Evolutionary conservation across 1,140 invertebrate genomes (phyloP).

Genomic region (Hydropsyche tenuis): DNA sequence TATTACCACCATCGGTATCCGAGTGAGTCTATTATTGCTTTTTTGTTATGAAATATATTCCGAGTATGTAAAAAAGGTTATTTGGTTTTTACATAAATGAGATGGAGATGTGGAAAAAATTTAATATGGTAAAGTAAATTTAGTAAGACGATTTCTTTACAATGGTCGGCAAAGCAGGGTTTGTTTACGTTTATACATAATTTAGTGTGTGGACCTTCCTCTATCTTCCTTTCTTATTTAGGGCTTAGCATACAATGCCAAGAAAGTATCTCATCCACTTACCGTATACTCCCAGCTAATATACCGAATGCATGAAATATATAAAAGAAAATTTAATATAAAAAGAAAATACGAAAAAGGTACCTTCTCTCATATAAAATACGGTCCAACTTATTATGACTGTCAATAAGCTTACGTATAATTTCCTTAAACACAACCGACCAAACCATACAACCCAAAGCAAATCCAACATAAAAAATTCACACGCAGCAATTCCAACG

Average conservation of each 20-base stretch:
- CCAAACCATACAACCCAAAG: too few relatives aligned
- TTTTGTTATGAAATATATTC: too few relatives aligned
- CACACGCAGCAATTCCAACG: too few relatives aligned
- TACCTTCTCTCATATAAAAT: too few relatives aligned
- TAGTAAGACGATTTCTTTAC: slow-evolving; percentile 13
- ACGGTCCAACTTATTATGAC: too few relatives aligned
- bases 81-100: not conserved
- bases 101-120: slow-evolving; percentile 8
- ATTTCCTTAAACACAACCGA: too few relatives aligned
- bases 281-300: not conserved
- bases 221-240: slow-evolving; percentile 21
- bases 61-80: too few relatives aligned
- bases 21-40: too few relatives aligned
- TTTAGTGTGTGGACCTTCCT: slow-evolving; percentile 26
- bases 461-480: too few relatives aligned
- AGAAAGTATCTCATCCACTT: slow-evolving; percentile 16
- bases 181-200: slow-evolving; percentile 26
- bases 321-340: not conserved
- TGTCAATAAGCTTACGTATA: too few relatives aligned
- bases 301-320: not conserved
- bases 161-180: slow-evolving; percentile 13
- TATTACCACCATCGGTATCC: too few relatives aligned
- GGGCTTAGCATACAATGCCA: slow-evolving; percentile 21
- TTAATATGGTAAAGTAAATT: slow-evolving; percentile 17
- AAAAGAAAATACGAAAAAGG: too few relatives aligned